These are phyloP conservation scores for Theodoxus fluviatilis DNA, from an alignment of 2,888 invertebrate species.

Conservation along the genomic window DNA sequence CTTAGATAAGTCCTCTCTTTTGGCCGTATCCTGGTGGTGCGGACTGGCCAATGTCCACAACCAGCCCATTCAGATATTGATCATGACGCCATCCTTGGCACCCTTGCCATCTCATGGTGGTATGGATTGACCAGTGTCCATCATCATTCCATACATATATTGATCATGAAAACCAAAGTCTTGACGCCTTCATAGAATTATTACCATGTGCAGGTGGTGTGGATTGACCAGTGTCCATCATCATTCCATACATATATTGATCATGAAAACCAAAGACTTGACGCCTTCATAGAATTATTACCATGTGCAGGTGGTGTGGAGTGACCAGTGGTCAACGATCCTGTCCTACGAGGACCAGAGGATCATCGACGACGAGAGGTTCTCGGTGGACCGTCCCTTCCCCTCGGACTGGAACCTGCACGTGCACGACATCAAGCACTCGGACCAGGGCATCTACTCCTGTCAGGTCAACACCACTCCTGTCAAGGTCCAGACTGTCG, in stretches of 20 bases:
- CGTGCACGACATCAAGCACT: constrained; percentile 37
- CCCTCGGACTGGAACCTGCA: constrained; percentile 46
- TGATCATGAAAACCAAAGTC: too few species aligned
- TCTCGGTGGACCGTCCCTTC: constrained; percentile 38
- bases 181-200: too few species aligned
- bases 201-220: constrained; percentile 26
- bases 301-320: constrained; percentile 36
- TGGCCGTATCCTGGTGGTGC: constrained; percentile 25
- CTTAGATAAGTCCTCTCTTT: too few species aligned
- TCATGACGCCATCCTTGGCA: too few species aligned
- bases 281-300: too few species aligned
- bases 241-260: too few species aligned
- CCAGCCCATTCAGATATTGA: too few species aligned
- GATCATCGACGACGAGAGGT: constrained; percentile 44
- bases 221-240: constrained; percentile 36
- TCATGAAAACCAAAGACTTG: too few species aligned
- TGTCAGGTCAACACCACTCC: constrained; percentile 49
- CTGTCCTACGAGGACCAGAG: constrained; percentile 33
- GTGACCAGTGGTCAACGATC: constrained; percentile 36
- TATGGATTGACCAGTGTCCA: too few species aligned
- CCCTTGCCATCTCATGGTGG: constrained; percentile 26
- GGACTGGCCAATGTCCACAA: too few species aligned
- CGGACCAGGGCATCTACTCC: constrained; percentile 40
- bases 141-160: too few species aligned
- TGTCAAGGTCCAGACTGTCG: constrained; percentile 47